Evolutionary conservation across 2,888 invertebrate genomes (phyloP).

Genomic region (Nomada ferruginata): DNA sequence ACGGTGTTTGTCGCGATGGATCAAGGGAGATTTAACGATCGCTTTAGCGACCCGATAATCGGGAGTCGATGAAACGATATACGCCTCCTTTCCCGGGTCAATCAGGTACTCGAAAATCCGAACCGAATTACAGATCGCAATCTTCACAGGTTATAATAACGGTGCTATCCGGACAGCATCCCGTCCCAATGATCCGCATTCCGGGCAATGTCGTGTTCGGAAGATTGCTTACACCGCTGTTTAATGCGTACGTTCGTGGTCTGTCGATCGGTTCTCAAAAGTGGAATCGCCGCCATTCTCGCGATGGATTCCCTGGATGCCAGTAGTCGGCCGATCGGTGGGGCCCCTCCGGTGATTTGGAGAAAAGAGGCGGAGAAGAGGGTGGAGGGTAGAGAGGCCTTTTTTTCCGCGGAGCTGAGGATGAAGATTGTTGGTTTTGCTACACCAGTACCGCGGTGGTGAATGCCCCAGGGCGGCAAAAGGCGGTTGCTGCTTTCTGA

Average conservation of each 20-base stretch:
- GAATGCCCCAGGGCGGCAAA: slow-evolving; percentile 71
- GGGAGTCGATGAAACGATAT: neutral
- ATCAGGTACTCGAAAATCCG: slow-evolving; percentile 16
- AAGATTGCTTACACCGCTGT: slow-evolving; percentile 60
- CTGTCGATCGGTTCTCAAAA: slow-evolving; percentile 60
- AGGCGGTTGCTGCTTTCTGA: slow-evolving; percentile 76
- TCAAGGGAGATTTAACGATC: neutral
- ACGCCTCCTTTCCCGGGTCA: neutral
- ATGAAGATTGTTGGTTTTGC: slow-evolving; percentile 83
- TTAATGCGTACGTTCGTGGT: slow-evolving; percentile 65
- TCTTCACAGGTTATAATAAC: slow-evolving; percentile 42
- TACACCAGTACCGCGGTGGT: slow-evolving; percentile 72
- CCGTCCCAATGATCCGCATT: slow-evolving; percentile 60
- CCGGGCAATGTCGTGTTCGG: slow-evolving; percentile 64
- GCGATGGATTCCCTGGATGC: slow-evolving; percentile 73
- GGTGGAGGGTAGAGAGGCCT: slow-evolving; percentile 67
- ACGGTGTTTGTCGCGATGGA: neutral
- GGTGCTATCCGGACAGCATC: slow-evolving; percentile 34
- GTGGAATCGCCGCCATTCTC: slow-evolving; percentile 66
- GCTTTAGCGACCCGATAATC: slow-evolving; percentile 3
- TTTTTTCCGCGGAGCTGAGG: slow-evolving; percentile 72
- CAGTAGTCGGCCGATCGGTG: slow-evolving; percentile 69
- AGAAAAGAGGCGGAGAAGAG: slow-evolving; percentile 64
- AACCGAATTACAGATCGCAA: slow-evolving; percentile 21
- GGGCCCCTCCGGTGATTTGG: slow-evolving; percentile 70